Evolutionary conservation across 1,140 invertebrate genomes (phyloP).

Genomic region (Rhizoglyphus robini): DNA sequence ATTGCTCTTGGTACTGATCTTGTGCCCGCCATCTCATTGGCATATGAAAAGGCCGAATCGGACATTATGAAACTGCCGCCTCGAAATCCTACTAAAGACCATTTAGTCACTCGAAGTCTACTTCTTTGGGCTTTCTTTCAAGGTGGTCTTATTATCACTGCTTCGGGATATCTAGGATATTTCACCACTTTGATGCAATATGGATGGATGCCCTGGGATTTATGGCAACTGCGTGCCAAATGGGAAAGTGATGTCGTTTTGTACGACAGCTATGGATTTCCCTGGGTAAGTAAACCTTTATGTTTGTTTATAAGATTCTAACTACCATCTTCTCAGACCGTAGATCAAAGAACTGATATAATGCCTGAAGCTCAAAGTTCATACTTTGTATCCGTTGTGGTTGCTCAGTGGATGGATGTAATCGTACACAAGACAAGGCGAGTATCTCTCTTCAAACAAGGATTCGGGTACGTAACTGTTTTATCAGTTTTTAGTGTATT

Average conservation of each 20-base stretch:
- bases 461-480: conserved; percentile 40
- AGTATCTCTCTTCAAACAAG: conserved; percentile 48
- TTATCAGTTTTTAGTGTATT: background rate
- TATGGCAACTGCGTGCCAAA: background rate
- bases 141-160: conserved; percentile 83
- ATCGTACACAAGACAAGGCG: conserved; percentile 53
- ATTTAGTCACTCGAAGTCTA: background rate
- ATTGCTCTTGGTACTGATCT: conserved; percentile 99
- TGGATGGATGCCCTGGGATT: background rate
- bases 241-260: background rate
- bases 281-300: background rate
- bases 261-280: background rate
- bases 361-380: conserved; percentile 78
- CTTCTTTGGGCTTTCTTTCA: background rate
- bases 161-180: conserved; percentile 76
- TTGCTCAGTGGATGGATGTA: conserved; percentile 54
- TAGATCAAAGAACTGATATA: conserved; percentile 57
- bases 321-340: background rate
- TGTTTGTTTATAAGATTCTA: background rate
- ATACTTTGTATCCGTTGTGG: conserved; percentile 51
- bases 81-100: conserved; percentile 52
- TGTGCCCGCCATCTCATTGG: conserved; percentile 56
- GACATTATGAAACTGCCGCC: conserved; percentile 73
- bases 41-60: conserved; percentile 51
- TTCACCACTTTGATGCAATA: conserved; percentile 93